Conservation (phyloP, 1,140 invertebrate species). For the Asobara japonica region DNA sequence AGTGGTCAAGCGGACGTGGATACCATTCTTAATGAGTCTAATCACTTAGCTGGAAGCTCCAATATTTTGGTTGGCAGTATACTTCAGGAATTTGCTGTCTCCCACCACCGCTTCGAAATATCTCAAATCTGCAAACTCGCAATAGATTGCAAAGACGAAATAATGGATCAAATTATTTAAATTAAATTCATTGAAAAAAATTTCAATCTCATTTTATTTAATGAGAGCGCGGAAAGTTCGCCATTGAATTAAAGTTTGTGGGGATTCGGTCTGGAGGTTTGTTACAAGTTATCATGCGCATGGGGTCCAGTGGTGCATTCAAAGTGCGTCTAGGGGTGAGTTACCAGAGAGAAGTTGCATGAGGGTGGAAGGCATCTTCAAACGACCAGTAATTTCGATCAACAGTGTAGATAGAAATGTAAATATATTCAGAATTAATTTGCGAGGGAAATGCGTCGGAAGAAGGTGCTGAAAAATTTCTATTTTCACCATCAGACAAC, state of each 20-base stretch:
- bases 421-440: background rate
- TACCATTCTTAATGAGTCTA: too few relatives aligned
- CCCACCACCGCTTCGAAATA: too few relatives aligned
- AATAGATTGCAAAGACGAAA: too few relatives aligned
- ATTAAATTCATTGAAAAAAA: too few relatives aligned
- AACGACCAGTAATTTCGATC: background rate
- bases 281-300: background rate
- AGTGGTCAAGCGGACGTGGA: too few relatives aligned
- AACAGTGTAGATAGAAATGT: background rate
- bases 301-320: background rate
- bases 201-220: too few relatives aligned
- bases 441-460: constrained; percentile 1
- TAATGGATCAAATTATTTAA: too few relatives aligned
- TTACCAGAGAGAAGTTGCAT: constrained; percentile 1
- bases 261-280: background rate
- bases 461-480: background rate
- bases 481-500: too few relatives aligned
- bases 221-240: background rate
- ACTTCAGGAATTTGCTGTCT: too few relatives aligned
- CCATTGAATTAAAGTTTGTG: background rate
- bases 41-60: too few relatives aligned
- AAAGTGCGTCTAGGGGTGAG: background rate
- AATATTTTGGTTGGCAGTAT: too few relatives aligned
- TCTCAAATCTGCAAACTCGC: too few relatives aligned
- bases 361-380: background rate